Evolutionary conservation across 2,888 invertebrate genomes (phyloP).

Genomic region (Oithona nana): DNA sequence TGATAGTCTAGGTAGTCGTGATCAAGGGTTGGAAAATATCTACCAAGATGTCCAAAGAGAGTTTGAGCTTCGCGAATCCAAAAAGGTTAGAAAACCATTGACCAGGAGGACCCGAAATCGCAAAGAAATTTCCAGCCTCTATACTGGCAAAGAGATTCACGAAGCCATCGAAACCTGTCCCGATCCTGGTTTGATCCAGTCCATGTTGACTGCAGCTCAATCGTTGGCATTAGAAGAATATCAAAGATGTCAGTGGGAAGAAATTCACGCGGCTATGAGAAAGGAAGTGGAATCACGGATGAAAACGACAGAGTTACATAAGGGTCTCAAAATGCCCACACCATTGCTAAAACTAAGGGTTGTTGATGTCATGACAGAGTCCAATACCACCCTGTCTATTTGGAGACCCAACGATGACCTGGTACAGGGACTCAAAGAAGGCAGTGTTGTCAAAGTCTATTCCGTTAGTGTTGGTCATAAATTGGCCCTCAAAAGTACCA

Average conservation of each 20-base stretch:
- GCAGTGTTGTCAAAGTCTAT: neutral
- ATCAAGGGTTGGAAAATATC: neutral
- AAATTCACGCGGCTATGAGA: neutral
- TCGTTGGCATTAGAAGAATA: neutral
- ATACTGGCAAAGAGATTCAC: neutral
- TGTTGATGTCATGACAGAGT: neutral
- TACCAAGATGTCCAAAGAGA: neutral
- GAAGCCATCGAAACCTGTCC: neutral
- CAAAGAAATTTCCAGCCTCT: neutral
- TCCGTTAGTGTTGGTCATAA: neutral
- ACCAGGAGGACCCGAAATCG: neutral
- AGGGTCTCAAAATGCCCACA: neutral
- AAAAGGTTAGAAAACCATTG: neutral
- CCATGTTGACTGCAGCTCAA: neutral
- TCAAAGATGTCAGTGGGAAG: neutral
- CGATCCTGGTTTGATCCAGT: neutral
- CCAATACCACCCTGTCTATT: neutral
- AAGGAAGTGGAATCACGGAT: neutral
- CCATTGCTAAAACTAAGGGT: neutral
- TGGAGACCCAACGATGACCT: neutral
- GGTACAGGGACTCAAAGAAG: neutral
- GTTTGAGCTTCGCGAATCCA: neutral
- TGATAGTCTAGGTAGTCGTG: neutral
- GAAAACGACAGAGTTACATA: neutral
- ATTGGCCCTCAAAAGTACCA: neutral